Evolutionary conservation across 1,140 invertebrate species (phyloP).

Genomic region (Bombus soroeensis): DNA sequence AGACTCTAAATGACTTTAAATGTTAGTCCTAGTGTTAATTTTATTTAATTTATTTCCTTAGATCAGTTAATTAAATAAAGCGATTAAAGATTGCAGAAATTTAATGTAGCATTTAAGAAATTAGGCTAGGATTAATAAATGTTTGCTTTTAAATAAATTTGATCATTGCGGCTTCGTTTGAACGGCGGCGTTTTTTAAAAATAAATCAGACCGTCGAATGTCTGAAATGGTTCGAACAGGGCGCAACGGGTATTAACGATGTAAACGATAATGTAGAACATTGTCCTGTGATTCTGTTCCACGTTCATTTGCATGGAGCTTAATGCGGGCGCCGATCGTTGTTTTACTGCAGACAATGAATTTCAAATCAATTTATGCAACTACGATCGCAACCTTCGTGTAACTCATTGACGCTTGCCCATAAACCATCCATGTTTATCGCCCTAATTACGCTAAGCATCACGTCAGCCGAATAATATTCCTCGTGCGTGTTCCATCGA

Average conservation of each 20-base stretch:
- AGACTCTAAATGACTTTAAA: background rate
- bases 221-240: slow-evolving; percentile 31
- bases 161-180: background rate
- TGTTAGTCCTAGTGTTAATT: no score
- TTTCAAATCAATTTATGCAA: slow-evolving; percentile 58
- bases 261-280: slow-evolving; percentile 63
- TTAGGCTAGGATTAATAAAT: background rate
- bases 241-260: slow-evolving; percentile 48
- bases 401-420: slow-evolving; percentile 30
- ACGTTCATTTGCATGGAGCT: slow-evolving; percentile 57
- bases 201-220: slow-evolving; percentile 37
- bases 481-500: background rate
- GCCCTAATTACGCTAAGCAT: slow-evolving; percentile 14
- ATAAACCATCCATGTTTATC: slow-evolving; percentile 28
- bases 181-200: slow-evolving; percentile 7
- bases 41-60: no score
- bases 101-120: background rate
- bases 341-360: slow-evolving; percentile 60
- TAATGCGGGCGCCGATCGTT: slow-evolving; percentile 55
- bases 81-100: no score
- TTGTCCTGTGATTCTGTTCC: slow-evolving; percentile 43
- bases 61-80: no score
- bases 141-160: background rate
- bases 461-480: background rate
- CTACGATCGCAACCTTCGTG: slow-evolving; percentile 46